phyloP scores from a whole-genome alignment of 2,888 invertebrate species.

The Nemoura dubitans region DNA sequence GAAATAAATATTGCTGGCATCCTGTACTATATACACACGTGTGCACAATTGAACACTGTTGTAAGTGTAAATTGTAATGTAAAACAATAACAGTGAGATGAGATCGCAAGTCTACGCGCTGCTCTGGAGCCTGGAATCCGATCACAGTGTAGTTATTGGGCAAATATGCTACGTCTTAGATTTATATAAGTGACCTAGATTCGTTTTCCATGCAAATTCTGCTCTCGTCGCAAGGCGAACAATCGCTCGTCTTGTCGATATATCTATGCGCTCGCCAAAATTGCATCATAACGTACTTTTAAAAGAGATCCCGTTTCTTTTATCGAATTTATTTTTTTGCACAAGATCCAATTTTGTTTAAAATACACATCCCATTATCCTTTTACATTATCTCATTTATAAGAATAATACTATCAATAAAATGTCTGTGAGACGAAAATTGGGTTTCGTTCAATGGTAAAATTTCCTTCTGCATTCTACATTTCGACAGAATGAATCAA shows the following conservation, averaged over 20 bases:
- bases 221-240: not conserved
- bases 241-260: not conserved
- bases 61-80: too few species aligned
- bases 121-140: not conserved
- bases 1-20: too few species aligned
- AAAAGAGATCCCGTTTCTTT: not conserved
- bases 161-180: not conserved
- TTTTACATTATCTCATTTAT: not conserved
- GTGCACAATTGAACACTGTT: too few species aligned
- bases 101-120: not conserved
- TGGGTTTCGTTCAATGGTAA: not conserved
- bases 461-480: not conserved
- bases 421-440: not conserved
- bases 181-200: not conserved
- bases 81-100: not conserved
- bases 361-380: not conserved
- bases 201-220: not conserved
- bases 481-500: not conserved
- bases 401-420: not conserved
- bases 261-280: not conserved
- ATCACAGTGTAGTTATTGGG: not conserved
- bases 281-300: not conserved
- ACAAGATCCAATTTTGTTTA: slow-evolving; percentile 2
- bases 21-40: too few species aligned
- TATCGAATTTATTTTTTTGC: not conserved